Percentiles rank a stretch among this genome's conserved stretches.
Conservation (phyloP, 2,888 invertebrate species). For the Synergus gifuensis region DNA sequence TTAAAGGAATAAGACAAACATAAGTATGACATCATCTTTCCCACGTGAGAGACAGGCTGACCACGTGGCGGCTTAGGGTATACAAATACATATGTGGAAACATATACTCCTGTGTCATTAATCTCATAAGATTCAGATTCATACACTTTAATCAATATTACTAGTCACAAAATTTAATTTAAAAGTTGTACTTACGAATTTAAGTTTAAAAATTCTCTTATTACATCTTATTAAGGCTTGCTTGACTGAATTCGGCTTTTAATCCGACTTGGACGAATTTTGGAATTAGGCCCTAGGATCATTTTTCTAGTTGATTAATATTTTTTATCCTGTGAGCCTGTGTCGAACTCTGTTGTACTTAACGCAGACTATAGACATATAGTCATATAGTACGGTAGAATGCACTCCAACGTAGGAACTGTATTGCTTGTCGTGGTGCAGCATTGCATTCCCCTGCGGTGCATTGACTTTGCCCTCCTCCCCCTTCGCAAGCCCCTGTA, state of each 20-base stretch:
- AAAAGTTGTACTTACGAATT: no score
- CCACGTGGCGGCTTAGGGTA: neutral
- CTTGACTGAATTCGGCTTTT: no score
- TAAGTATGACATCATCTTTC: no score
- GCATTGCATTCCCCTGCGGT: conserved; percentile 75
- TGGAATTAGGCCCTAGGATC: neutral
- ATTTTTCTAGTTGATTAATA: neutral
- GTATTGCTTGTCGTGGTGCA: conserved; percentile 68
- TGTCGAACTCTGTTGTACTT: conserved; percentile 42
- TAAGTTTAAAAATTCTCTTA: no score
- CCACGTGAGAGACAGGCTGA: neutral
- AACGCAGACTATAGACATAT: conserved; percentile 47
- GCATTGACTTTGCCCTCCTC: conserved; percentile 72
- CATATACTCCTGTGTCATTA: neutral
- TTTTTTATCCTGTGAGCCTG: neutral
- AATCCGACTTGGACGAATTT: no score
- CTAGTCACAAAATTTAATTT: no score
- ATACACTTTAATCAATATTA: no score
- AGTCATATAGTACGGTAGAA: conserved; percentile 67
- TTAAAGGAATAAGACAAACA: no score
- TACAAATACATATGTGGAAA: no score
- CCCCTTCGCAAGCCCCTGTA: conserved; percentile 59
- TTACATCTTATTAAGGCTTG: no score
- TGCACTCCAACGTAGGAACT: conserved; percentile 70
- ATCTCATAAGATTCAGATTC: neutral